phyloP scores from a whole-genome alignment of 2,113 vertebrate genomes.

The Melozone crissalis region DNA sequence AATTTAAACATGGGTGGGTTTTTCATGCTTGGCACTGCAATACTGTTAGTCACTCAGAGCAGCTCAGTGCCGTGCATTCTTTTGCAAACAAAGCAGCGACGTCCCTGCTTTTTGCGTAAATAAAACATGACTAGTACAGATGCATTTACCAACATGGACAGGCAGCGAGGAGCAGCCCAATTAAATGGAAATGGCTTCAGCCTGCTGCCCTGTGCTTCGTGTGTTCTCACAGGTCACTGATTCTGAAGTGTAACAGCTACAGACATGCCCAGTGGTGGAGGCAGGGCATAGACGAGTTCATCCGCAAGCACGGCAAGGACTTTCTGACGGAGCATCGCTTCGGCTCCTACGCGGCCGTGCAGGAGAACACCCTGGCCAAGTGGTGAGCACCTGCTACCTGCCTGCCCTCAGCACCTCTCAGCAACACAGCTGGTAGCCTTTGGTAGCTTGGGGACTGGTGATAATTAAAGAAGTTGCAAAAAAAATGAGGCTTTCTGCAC shows the following conservation, averaged over 20 bases:
- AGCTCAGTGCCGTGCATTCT: neutral
- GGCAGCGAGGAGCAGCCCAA: neutral
- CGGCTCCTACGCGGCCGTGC: constrained; percentile 86
- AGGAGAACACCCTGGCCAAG: constrained; percentile 84
- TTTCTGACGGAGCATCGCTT: constrained; percentile 92
- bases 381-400: constrained; percentile 76
- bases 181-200: neutral
- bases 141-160: fast-evolving
- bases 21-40: neutral
- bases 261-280: constrained; percentile 96
- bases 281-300: constrained; percentile 89
- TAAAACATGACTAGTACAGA: neutral
- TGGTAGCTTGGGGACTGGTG: neutral
- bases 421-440: neutral
- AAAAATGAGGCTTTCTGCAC: neutral
- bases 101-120: neutral
- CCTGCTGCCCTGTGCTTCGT: fast-evolving
- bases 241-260: constrained; percentile 94
- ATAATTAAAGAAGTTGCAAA: neutral
- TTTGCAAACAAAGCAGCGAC: neutral
- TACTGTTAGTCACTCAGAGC: neutral
- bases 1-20: neutral
- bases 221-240: constrained; percentile 80
- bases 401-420: neutral
- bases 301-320: constrained; percentile 82